phyloP scores from a whole-genome alignment of 2,113 vertebrate genomes.

The Gasterosteus aculeatus region DNA sequence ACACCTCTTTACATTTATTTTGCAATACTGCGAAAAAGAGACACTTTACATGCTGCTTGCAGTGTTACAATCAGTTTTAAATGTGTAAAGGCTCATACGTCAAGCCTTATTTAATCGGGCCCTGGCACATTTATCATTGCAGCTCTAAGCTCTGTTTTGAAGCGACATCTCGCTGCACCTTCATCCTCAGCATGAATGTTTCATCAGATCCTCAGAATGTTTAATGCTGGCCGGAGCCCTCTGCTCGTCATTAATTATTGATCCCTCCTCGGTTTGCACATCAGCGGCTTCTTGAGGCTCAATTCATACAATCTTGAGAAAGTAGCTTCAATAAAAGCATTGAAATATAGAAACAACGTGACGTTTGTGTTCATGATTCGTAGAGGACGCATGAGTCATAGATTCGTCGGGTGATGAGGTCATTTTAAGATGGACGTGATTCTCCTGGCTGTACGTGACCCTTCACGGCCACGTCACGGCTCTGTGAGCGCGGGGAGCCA shows the following conservation, averaged over 20 bases:
- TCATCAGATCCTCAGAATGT: slow-evolving; percentile 8
- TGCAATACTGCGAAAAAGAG: neutral
- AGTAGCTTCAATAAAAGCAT: too few relatives aligned
- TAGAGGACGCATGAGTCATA: neutral
- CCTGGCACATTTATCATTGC: neutral
- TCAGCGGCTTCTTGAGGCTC: neutral
- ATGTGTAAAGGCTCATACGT: neutral
- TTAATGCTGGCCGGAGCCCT: slow-evolving; percentile 31
- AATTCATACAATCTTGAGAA: too few relatives aligned
- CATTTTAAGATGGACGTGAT: neutral
- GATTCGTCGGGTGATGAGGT: neutral
- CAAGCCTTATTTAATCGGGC: neutral
- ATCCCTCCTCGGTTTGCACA: slow-evolving; percentile 11
- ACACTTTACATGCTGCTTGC: neutral
- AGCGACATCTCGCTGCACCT: neutral
- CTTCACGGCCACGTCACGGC: neutral
- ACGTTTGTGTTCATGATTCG: neutral
- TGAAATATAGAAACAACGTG: too few relatives aligned
- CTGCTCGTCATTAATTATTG: slow-evolving; percentile 33
- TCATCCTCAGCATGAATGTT: slow-evolving; percentile 22
- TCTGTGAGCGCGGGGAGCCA: neutral
- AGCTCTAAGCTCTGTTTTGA: too few relatives aligned
- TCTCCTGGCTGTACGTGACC: neutral
- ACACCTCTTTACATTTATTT: neutral
- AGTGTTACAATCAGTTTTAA: neutral